phyloP scores from a whole-genome alignment of 1,140 invertebrate genomes.

The Bombus picipes region DNA sequence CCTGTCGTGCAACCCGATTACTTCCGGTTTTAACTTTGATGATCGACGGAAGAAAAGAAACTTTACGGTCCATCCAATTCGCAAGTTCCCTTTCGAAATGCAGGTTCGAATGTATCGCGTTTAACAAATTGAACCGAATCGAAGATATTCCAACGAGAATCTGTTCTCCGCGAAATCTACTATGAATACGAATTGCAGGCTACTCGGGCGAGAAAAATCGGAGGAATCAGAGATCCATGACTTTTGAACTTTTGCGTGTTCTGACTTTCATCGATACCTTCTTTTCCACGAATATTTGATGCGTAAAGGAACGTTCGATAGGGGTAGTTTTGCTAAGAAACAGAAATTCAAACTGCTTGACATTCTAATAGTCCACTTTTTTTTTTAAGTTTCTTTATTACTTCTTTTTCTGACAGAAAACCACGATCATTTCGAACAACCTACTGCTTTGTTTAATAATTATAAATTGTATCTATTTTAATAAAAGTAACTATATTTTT shows the following conservation, averaged over 20 bases:
- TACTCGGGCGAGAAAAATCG: neutral
- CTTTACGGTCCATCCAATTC: neutral
- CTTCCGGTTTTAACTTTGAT: neutral
- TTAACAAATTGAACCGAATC: conserved; percentile 26
- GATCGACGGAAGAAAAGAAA: neutral
- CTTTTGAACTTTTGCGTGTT: neutral
- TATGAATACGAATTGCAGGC: neutral
- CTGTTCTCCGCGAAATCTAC: neutral
- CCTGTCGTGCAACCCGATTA: neutral
- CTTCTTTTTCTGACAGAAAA: too few species aligned
- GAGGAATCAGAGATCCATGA: neutral
- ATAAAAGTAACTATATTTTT: neutral
- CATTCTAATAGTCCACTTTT: too few species aligned
- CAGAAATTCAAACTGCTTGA: neutral
- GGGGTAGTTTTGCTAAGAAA: neutral
- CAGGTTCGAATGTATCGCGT: neutral
- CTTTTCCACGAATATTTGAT: neutral
- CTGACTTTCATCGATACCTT: neutral
- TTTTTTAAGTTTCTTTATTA: neutral
- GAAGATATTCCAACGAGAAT: neutral
- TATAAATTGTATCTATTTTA: neutral
- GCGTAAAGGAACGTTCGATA: neutral
- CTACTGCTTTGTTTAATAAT: neutral
- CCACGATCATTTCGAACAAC: neutral
- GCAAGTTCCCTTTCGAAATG: neutral